Evolutionary conservation across 2,113 vertebrate genomes (phyloP), one percentile per base, ranked within the genome.

Genomic region (Sylvia atricapilla): DNA sequence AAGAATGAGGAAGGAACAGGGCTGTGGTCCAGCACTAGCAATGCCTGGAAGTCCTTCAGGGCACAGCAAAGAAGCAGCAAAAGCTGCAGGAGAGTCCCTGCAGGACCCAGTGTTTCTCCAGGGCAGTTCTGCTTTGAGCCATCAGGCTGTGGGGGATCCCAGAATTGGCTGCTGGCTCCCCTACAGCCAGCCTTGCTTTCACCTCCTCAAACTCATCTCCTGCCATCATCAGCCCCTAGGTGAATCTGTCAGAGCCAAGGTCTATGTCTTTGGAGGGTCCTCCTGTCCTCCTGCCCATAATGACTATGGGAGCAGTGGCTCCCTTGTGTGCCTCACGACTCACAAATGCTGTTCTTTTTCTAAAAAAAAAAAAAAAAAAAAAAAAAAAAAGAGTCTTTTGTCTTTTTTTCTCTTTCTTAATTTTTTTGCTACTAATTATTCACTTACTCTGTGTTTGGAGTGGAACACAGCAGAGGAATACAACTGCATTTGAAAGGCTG

Each of bases 71-170:
- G n/a, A 37, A 60, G 41, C 24, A 66, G 30, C 0, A 2, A 67
- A 68, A 83, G 28, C 11, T 31, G 2, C 39, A 41, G 28, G 7
- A 31, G 17, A 23, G 18, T 27, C 5, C 13, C 7, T 0, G 0
- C 21, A 59, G 28, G 11, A 31, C 5, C 7, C 35, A 30, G 13
- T 53, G 31, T 28, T 84, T 37, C 50, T 70, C 10, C 43, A 41
- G 33, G 43, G 14, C 47, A 53, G n/a, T 1, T 0, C 33, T 49
- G 22, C 24, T 69, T 24, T 66, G 46, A 90, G 50, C 7, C 18
- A 13, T 9, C 23, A 25, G 15, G 10, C 7, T 28, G 27, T 8
- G 13, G 11, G 11, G 8, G 4, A 46, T 50, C 33, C 35, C 2
- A 1, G 1, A 6, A 22, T 15, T 1, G 0, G 64, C 52, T 59